These are phyloP conservation scores for Chitala chitala DNA, from an alignment of 2,113 vertebrate genomes.

Conservation along the genomic window DNA sequence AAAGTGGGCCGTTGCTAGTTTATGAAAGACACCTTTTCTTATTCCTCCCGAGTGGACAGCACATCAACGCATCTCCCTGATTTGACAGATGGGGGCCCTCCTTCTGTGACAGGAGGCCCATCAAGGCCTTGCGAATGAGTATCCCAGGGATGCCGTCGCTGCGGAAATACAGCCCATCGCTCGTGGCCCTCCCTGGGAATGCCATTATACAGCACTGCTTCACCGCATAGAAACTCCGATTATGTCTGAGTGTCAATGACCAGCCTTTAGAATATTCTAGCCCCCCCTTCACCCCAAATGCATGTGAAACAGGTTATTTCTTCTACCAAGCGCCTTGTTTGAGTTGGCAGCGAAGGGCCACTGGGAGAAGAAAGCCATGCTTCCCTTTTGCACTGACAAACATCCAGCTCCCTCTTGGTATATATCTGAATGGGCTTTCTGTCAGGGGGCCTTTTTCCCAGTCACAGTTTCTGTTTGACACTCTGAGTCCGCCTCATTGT, in stretches of 20 bases:
- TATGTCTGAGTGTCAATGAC: constrained; percentile 29
- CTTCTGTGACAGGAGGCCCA: not conserved
- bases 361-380: constrained; percentile 28
- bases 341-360: constrained; percentile 29
- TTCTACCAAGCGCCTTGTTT: constrained; percentile 31
- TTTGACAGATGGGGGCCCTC: no score
- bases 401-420: constrained; percentile 30
- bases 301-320: constrained; percentile 28
- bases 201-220: not conserved
- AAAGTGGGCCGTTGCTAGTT: no score
- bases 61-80: no score
- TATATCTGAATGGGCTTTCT: constrained; percentile 24
- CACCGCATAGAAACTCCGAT: not conserved
- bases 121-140: not conserved
- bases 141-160: not conserved
- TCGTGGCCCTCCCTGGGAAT: constrained; percentile 13
- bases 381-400: constrained; percentile 39
- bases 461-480: constrained; percentile 23
- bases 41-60: no score
- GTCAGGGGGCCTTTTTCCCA: constrained; percentile 10
- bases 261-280: constrained; percentile 11
- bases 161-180: not conserved
- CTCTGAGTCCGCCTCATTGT: constrained; percentile 21
- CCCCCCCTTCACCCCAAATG: constrained; percentile 13
- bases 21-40: no score